Percentiles rank a stretch among this genome's conserved stretches.
These are phyloP conservation scores for Invenusta paracnida DNA, from an alignment of 2,888 invertebrate genomes.

Conservation along the genomic window DNA sequence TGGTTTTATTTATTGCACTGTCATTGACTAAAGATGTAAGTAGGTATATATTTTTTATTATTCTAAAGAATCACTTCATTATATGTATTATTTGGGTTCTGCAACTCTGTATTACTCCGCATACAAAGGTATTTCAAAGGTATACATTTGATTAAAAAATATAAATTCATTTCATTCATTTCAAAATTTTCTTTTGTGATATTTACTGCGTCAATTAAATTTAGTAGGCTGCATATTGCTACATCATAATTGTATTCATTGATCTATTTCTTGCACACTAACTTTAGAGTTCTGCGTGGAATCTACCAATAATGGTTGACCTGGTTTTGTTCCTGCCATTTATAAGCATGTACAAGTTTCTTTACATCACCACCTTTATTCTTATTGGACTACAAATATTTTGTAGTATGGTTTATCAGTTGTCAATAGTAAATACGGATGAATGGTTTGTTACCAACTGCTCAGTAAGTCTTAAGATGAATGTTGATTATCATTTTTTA, in stretches of 20 bases:
- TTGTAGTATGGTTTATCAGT: not conserved
- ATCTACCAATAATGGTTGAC: not conserved
- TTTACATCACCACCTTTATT: not conserved
- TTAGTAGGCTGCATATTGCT: too few species aligned
- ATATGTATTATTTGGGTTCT: too few species aligned
- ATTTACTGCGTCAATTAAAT: too few species aligned
- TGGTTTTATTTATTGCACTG: constrained; percentile 56
- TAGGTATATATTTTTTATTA: not conserved
- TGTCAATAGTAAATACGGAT: not conserved
- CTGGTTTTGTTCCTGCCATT: not conserved
- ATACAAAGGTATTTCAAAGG: too few species aligned
- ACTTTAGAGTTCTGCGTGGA: not conserved
- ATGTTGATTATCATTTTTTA: too few species aligned
- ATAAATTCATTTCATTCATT: too few species aligned
- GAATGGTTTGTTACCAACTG: not conserved
- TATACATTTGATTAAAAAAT: not conserved
- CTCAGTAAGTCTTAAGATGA: too few species aligned
- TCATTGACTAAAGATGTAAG: constrained; percentile 53
- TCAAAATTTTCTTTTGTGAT: too few species aligned
- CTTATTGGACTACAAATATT: not conserved
- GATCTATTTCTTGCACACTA: not conserved
- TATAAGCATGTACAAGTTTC: not conserved
- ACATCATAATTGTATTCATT: too few species aligned
- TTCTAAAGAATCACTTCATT: too few species aligned
- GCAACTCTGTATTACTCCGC: too few species aligned